phyloP scores from a whole-genome alignment of 2,113 vertebrate genomes.

The Calypte anna region DNA sequence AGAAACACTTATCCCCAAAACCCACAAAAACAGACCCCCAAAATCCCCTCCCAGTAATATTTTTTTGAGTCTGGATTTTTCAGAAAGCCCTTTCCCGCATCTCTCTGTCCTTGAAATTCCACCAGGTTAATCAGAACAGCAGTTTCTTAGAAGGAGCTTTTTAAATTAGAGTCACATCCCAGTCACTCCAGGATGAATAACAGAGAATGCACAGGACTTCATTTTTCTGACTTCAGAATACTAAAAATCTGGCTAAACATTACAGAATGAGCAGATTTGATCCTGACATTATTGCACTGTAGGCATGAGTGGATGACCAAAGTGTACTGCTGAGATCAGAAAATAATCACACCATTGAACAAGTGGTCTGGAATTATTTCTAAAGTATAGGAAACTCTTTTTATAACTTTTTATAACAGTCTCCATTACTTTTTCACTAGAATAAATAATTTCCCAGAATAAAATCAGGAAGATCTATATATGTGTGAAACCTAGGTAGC shows the following conservation, averaged over 20 bases:
- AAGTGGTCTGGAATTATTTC: not conserved
- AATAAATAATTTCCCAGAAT: not conserved
- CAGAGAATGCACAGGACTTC: not conserved
- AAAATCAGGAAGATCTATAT: not conserved
- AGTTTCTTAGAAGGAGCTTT: not conserved
- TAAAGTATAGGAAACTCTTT: not conserved
- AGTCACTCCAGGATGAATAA: not conserved
- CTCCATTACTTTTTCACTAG: not conserved
- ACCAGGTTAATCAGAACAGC: not conserved
- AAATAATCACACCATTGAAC: not conserved
- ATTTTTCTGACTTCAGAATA: not conserved
- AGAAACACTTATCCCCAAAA: not conserved
- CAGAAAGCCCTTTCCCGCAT: not conserved
- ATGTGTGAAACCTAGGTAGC: not conserved
- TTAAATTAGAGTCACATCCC: not conserved
- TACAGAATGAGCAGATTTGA: slow-evolving; percentile 1
- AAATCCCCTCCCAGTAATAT: not conserved
- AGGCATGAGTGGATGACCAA: not conserved
- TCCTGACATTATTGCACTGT: not conserved
- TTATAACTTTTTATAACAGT: not conserved
- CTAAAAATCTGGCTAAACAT: not conserved
- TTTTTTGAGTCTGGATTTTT: not conserved
- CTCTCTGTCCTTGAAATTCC: not conserved
- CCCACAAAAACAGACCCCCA: not conserved
- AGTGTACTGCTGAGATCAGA: not conserved